phyloP scores from a whole-genome alignment of 2,113 vertebrate species.

The Amazona guildingii region DNA sequence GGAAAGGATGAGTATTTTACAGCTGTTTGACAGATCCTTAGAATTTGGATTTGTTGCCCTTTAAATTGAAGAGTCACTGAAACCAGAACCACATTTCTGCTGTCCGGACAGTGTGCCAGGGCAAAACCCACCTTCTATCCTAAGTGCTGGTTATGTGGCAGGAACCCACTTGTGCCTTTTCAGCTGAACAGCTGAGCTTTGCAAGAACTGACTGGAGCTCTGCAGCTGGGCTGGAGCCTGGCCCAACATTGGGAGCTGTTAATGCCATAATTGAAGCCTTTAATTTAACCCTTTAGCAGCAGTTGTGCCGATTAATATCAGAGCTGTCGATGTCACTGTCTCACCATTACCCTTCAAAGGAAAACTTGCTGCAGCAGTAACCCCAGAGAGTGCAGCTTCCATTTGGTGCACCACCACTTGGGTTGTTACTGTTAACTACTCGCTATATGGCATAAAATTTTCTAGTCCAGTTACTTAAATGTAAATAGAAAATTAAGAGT shows the following conservation, averaged over 20 bases:
- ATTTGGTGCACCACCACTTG: background rate
- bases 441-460: background rate
- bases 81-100: background rate
- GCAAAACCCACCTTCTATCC: background rate
- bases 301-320: background rate
- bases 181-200: background rate
- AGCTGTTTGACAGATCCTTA: background rate
- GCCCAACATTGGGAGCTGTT: background rate
- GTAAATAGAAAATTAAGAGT: background rate
- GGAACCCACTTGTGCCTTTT: background rate
- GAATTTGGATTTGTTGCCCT: background rate
- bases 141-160: background rate
- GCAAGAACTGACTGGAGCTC: background rate
- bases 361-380: background rate
- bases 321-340: background rate
- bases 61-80: background rate
- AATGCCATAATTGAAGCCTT: background rate
- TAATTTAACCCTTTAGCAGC: constrained; percentile 21
- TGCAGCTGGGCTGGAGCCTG: background rate
- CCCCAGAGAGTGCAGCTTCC: background rate
- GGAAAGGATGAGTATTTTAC: background rate
- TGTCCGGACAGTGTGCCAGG: background rate
- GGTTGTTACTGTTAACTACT: background rate
- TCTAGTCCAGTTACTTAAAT: background rate
- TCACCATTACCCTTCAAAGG: background rate